Conservation (phyloP, 2,888 invertebrate species). For the Chrysolina americana region DNA sequence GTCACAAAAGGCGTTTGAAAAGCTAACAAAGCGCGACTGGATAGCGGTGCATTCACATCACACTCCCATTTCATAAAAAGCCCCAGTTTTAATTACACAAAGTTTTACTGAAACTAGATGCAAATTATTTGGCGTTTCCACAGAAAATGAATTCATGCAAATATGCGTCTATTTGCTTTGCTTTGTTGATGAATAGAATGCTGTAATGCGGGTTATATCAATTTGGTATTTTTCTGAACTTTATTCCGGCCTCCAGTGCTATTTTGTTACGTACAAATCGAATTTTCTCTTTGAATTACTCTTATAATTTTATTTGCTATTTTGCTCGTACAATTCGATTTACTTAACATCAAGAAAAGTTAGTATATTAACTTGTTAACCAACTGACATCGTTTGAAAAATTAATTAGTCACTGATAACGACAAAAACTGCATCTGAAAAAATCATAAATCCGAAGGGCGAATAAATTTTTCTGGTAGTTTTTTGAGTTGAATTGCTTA, state of each 20-base stretch:
- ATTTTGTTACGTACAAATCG: background rate
- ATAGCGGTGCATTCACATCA: constrained; percentile 12
- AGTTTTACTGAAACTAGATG: constrained; percentile 15
- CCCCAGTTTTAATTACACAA: constrained; percentile 19
- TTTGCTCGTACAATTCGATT: too few species aligned
- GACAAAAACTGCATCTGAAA: too few species aligned
- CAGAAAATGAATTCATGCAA: constrained; percentile 11
- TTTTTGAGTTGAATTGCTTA: too few species aligned
- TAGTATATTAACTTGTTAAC: too few species aligned
- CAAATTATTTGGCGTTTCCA: constrained; percentile 20
- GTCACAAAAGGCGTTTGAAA: constrained; percentile 17
- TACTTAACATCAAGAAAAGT: too few species aligned
- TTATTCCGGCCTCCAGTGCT: background rate
- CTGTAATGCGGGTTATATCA: constrained; percentile 10
- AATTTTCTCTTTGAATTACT: too few species aligned
- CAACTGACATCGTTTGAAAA: too few species aligned
- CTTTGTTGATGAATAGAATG: constrained; percentile 13
- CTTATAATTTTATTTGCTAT: too few species aligned
- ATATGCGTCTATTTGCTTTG: constrained; percentile 12
- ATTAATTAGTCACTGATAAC: too few species aligned
- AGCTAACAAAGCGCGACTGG: constrained; percentile 10
- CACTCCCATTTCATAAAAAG: constrained; percentile 19
- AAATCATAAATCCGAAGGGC: too few species aligned
- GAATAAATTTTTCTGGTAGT: too few species aligned
- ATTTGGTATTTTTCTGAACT: background rate